Conservation (phyloP, 2,113 vertebrate species). For the Tragelaphus imberbis region DNA sequence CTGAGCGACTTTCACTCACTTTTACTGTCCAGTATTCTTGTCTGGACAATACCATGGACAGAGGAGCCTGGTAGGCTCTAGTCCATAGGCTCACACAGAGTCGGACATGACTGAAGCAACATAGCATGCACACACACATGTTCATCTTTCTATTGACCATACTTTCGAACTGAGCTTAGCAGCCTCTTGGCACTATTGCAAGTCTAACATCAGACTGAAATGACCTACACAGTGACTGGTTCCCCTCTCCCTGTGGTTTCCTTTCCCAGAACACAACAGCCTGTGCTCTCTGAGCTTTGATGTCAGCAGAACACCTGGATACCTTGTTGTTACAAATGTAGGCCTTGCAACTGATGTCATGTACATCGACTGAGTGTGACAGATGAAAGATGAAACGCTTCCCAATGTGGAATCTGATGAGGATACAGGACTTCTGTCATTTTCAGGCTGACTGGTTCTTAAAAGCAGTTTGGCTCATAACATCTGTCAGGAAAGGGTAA, state of each 20-base stretch:
- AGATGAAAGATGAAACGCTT: not conserved
- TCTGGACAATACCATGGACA: not conserved
- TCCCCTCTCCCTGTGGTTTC: not conserved
- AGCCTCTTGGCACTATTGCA: not conserved
- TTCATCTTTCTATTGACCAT: not conserved
- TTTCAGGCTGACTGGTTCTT: not conserved
- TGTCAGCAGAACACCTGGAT: not conserved
- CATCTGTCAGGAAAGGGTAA: not conserved
- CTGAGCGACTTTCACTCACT: not conserved
- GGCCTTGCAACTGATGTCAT: not conserved
- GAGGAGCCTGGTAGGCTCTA: not conserved
- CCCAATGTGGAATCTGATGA: not conserved
- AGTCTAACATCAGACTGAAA: not conserved
- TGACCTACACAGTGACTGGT: not conserved
- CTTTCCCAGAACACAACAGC: not conserved
- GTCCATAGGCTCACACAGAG: not conserved
- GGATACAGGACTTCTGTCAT: not conserved
- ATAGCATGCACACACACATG: fast-evolving
- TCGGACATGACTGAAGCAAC: not conserved
- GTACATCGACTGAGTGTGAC: not conserved
- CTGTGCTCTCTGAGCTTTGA: not conserved
- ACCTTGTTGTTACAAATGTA: not conserved
- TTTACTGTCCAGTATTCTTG: not conserved
- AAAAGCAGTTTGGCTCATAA: not conserved
- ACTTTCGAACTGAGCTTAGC: not conserved